These are phyloP conservation scores for Eufriesea mexicana DNA, from an alignment of 1,140 invertebrate species.

Conservation along the genomic window DNA sequence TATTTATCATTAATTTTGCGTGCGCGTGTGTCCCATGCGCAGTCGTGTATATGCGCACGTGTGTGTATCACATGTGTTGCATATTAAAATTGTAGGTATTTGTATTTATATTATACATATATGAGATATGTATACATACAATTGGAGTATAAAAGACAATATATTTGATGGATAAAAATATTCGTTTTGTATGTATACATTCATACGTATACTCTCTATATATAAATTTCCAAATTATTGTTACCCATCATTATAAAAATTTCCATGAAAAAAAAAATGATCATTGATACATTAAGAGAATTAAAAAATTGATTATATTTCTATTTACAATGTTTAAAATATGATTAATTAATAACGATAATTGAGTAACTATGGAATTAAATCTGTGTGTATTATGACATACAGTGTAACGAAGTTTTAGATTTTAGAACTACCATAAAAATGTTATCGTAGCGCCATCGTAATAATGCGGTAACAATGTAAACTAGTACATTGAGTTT, in stretches of 20 bases:
- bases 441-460: constrained; percentile 7
- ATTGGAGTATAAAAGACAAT: background rate
- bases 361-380: background rate
- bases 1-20: no score
- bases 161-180: background rate
- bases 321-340: background rate
- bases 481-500: background rate
- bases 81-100: no score
- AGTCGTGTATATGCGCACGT: no score
- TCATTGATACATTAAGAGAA: background rate
- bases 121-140: background rate
- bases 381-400: background rate
- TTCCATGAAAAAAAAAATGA: background rate
- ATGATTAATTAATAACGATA: background rate
- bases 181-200: background rate
- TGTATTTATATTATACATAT: no score
- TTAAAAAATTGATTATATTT: background rate
- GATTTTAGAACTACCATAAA: constrained; percentile 7
- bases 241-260: background rate
- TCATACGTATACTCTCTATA: no score
- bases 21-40: no score
- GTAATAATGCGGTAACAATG: background rate
- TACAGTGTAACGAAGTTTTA: background rate
- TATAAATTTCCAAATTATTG: background rate
- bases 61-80: no score